These are phyloP conservation scores for Adoxophyes honmai DNA, from an alignment of 1,140 invertebrate species.

Conservation along the genomic window DNA sequence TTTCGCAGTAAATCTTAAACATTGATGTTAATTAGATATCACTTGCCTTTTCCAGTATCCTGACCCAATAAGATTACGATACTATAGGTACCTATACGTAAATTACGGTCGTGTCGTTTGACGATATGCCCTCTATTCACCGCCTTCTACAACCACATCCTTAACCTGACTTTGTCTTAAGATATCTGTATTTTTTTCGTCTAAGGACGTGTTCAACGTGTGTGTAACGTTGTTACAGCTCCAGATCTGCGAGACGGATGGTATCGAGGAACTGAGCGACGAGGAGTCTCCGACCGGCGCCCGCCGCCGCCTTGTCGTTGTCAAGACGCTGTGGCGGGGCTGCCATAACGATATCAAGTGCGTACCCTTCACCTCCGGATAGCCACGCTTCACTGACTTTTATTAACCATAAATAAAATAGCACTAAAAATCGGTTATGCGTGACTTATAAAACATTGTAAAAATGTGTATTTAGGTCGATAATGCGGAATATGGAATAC, in stretches of 20 bases:
- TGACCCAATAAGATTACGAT: no score
- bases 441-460: not conserved
- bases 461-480: not conserved
- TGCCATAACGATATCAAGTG: slow-evolving; percentile 71
- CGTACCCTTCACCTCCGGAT: not conserved
- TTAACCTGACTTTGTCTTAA: no score
- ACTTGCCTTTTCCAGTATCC: no score
- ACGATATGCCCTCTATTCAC: no score
- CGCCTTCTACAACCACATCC: no score
- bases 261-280: slow-evolving; percentile 67
- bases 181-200: no score
- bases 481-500: not conserved
- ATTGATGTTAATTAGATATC: no score
- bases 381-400: slow-evolving; percentile 3
- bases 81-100: no score
- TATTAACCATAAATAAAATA: slow-evolving; percentile 13
- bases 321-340: slow-evolving; percentile 66
- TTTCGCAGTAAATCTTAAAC: no score
- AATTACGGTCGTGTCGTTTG: no score
- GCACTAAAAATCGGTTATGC: slow-evolving; percentile 10
- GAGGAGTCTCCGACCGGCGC: slow-evolving; percentile 51
- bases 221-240: slow-evolving; percentile 41
- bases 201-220: no score
- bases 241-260: slow-evolving; percentile 69
- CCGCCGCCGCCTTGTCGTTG: slow-evolving; percentile 61